Base-by-base conservation (phyloP, 1,140 invertebrate genomes). In the Euwallacea similis region DNA sequence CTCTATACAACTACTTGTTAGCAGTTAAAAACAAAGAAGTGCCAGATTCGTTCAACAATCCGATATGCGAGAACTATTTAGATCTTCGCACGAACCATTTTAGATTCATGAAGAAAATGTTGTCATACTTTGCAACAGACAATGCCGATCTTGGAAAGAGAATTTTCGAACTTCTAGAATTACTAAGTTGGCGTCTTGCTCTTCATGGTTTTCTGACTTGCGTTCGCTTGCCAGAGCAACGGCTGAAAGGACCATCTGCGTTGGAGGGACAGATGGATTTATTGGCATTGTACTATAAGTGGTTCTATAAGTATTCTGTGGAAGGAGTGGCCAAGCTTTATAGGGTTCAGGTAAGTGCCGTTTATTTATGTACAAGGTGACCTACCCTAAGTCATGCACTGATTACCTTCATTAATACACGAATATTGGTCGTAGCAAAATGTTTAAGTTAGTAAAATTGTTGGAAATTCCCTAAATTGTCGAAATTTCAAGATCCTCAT, bases 241-340 rank as follows among this genome's bases (percentile, higher is more conserved):
- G 4, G 21, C 21, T 33, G 21, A 33, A 33, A 33, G 11, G 13
- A 13, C 58, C 56, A 41, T 54, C 44, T n/a, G 8, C 41, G 43
- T 46, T 56, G 42, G 42, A 82, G 11, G 80, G 83, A 11, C 67
- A 67, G 63, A 8, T 64, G 47, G 61, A 72, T 47, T 10, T 42
- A 56, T 68, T 86, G 11, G 79, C 84, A 65, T 76, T 86, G 7
- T 85, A 86, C 73, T 85, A 83, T 68, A 85, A 84, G 79, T 87
- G 86, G 86, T 75, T 86, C n/a, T 73, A 82, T 54, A 87, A 86
- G 76, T 79, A 83, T 79, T 79, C 85, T 46, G 74, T 86, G 7
- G 58, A 66, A 66, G 76, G 79, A 62, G 44, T 85, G 21, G 77
- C 77, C 42, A 75, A 78, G 42, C n/a, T 81, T 0, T 53, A 74